Percentiles rank a stretch among this genome's conserved stretches.
Evolutionary conservation across 2,888 invertebrate genomes (phyloP).

Genomic region (Drosophila leonis): DNA sequence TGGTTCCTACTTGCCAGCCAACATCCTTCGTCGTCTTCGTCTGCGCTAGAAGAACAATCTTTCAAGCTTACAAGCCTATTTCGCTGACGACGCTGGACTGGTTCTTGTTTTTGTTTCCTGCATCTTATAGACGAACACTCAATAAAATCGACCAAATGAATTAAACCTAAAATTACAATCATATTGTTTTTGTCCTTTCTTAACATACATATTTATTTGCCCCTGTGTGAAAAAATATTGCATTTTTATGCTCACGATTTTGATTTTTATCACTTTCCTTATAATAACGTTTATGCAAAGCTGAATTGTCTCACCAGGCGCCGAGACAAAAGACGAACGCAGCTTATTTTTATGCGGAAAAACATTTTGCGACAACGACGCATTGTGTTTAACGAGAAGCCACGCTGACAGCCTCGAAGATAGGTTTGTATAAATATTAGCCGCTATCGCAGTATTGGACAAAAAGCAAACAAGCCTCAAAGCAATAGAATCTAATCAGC

Average conservation of each 20-base stretch:
- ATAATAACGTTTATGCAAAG: constrained; percentile 79
- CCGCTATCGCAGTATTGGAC: constrained; percentile 38
- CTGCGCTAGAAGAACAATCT: constrained; percentile 60
- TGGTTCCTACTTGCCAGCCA: constrained; percentile 73
- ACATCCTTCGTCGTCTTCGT: constrained; percentile 76
- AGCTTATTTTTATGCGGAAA: constrained; percentile 74
- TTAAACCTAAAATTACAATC: constrained; percentile 37
- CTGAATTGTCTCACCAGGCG: constrained; percentile 47
- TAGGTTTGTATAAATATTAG: constrained; percentile 74
- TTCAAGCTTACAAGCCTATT: constrained; percentile 26
- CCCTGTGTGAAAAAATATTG: constrained; percentile 62
- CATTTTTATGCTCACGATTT: constrained; percentile 69
- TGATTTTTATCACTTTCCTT: constrained; percentile 72
- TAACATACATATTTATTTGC: constrained; percentile 36
- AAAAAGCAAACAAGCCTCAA: constrained; percentile 69
- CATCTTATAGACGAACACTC: constrained; percentile 50
- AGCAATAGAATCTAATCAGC: constrained; percentile 61
- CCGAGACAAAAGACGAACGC: constrained; percentile 63
- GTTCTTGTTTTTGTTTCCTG: constrained; percentile 57
- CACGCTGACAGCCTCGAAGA: constrained; percentile 70
- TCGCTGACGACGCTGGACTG: constrained; percentile 54
- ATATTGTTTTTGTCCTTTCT: constrained; percentile 38
- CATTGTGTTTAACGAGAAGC: constrained; percentile 69
- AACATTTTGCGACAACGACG: constrained; percentile 61
- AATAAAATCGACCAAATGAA: constrained; percentile 62